Conservation (phyloP, 2,888 invertebrate genomes). For the Gymnosoma rotundatum region DNA sequence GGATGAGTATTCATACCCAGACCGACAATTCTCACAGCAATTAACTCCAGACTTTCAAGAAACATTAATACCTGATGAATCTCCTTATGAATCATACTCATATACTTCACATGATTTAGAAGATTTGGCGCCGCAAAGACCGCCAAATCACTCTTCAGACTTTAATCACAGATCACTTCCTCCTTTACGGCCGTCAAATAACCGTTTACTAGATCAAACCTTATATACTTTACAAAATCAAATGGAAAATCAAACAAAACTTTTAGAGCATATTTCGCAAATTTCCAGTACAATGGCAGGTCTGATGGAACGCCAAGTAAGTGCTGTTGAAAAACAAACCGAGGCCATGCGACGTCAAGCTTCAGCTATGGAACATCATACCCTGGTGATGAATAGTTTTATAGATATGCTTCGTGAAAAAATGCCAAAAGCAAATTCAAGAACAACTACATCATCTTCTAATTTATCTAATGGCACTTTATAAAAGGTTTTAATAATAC, state of each 20-base stretch:
- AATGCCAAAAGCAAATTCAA: conserved; percentile 54
- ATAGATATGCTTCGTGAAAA: conserved; percentile 66
- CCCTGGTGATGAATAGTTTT: conserved; percentile 64
- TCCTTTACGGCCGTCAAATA: conserved; percentile 21
- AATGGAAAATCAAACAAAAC: conserved; percentile 64
- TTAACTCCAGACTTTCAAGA: conserved; percentile 7
- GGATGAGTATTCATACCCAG: conserved; percentile 53
- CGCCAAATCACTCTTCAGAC: not conserved
- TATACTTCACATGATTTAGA: conserved; percentile 16
- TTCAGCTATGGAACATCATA: conserved; percentile 61
- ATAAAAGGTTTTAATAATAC: conserved; percentile 17
- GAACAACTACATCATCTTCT: conserved; percentile 2
- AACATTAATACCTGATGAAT: conserved; percentile 59
- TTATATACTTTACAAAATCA: conserved; percentile 58
- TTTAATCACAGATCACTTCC: conserved; percentile 35
- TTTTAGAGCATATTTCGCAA: conserved; percentile 60
- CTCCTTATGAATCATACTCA: conserved; percentile 32
- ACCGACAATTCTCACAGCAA: conserved; percentile 3
- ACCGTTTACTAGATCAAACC: conserved; percentile 51
- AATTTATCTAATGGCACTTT: conserved; percentile 53
- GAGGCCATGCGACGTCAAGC: conserved; percentile 64
- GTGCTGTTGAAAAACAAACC: conserved; percentile 65
- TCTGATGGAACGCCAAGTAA: conserved; percentile 64
- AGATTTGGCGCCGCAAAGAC: not conserved
- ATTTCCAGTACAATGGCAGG: conserved; percentile 54